Evolutionary conservation across 2,113 vertebrate genomes (phyloP).

Genomic region (Gymnogyps californianus): DNA sequence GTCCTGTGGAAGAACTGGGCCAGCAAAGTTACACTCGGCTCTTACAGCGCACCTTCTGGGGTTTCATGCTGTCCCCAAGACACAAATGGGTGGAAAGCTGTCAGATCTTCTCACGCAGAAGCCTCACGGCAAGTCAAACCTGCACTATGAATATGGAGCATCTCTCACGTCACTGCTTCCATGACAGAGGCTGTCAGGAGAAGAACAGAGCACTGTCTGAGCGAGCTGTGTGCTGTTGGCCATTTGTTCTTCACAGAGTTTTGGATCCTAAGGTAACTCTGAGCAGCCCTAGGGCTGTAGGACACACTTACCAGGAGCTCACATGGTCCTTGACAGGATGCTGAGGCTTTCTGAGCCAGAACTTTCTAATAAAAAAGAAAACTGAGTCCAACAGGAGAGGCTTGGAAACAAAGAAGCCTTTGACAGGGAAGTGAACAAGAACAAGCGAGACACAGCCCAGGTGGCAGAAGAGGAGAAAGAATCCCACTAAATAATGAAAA

Average conservation of each 20-base stretch:
- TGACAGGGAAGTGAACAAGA: neutral
- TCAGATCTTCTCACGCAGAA: rapidly evolving
- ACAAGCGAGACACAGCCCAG: neutral
- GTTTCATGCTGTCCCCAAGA: neutral
- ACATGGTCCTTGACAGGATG: neutral
- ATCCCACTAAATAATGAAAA: conserved; percentile 13
- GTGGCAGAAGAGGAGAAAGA: conserved; percentile 6
- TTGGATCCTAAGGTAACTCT: neutral
- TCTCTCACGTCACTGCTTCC: neutral
- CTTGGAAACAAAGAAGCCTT: neutral
- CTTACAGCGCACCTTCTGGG: neutral
- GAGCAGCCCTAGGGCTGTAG: neutral
- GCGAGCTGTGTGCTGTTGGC: neutral
- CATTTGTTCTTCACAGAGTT: neutral
- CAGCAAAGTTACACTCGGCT: neutral
- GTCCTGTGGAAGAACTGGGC: neutral
- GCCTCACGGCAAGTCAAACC: neutral
- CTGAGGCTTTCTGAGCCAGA: neutral
- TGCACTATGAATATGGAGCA: neutral
- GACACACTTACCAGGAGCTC: neutral
- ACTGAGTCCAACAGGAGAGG: neutral
- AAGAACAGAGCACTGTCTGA: neutral
- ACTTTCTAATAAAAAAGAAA: neutral
- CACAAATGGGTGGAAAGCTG: neutral
- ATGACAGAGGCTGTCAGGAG: neutral